phyloP scores from a whole-genome alignment of 2,888 invertebrate species.

The Heliconius aoede region DNA sequence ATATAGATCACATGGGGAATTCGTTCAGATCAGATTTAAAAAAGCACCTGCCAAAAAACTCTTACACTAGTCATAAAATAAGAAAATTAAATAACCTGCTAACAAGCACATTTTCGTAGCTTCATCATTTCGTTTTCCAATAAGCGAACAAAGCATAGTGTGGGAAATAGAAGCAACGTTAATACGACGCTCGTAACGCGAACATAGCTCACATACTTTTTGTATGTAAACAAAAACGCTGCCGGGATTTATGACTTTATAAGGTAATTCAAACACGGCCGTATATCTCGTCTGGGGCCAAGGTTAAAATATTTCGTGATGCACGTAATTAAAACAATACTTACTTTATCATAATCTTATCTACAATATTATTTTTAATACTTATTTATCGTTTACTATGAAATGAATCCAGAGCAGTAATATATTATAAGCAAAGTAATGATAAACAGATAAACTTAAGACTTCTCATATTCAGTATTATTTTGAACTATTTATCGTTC shows the following conservation, averaged over 20 bases:
- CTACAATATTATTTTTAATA: neutral
- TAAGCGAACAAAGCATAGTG: neutral
- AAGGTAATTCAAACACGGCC: conserved; percentile 28
- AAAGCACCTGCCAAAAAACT: too few relatives aligned
- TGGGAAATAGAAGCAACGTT: neutral
- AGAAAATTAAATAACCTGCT: neutral
- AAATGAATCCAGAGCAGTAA: too few relatives aligned
- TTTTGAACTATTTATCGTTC: neutral
- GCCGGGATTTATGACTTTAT: conserved; percentile 24
- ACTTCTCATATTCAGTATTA: neutral
- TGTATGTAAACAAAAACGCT: conserved; percentile 25
- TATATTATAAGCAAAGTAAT: too few relatives aligned
- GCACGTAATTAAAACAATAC: conserved; percentile 14
- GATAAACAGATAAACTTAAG: too few relatives aligned
- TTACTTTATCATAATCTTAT: neutral
- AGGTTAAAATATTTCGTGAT: conserved; percentile 32
- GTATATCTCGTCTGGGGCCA: conserved; percentile 14
- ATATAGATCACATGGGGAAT: neutral
- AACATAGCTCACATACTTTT: conserved; percentile 13
- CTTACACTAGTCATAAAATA: neutral
- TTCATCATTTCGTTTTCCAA: neutral
- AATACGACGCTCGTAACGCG: neutral
- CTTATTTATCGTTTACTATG: too few relatives aligned
- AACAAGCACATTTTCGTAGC: neutral
- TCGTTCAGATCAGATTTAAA: neutral